phyloP scores from a whole-genome alignment of 2,888 invertebrate genomes.

The Sinotaia quadrata region DNA sequence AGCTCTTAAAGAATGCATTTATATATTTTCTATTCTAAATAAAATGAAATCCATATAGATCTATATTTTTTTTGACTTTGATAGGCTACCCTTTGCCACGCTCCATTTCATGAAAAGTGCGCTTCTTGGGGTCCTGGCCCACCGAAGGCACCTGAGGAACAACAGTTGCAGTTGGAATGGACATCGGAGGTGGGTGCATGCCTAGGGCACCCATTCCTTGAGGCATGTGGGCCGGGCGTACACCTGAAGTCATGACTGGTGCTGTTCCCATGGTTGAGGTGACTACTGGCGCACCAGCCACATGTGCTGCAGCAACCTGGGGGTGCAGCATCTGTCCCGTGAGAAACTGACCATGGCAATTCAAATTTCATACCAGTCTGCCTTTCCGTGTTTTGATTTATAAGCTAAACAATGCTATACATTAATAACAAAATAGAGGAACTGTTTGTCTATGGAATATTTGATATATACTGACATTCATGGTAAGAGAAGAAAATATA shows the following conservation, averaged over 20 bases:
- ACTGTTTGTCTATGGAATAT: no score
- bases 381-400: no score
- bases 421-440: no score
- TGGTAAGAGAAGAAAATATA: no score
- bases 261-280: slow-evolving; percentile 30
- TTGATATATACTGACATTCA: no score
- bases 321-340: slow-evolving; percentile 22
- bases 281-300: slow-evolving; percentile 37
- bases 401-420: no score
- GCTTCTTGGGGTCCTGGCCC: slow-evolving; percentile 25
- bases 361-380: no score
- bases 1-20: neutral
- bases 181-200: slow-evolving; percentile 9
- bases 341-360: no score
- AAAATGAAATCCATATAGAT: neutral
- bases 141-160: slow-evolving; percentile 32
- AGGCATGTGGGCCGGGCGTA: slow-evolving; percentile 17
- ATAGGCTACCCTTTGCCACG: slow-evolving; percentile 18
- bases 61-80: no score
- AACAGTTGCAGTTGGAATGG: slow-evolving; percentile 36
- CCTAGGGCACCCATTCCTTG: slow-evolving; percentile 28
- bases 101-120: slow-evolving; percentile 7
- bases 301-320: slow-evolving; percentile 37
- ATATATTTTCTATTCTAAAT: neutral
- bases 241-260: slow-evolving; percentile 22